Conservation (phyloP, 2,888 invertebrate genomes). For the Colostygia pectinataria region DNA sequence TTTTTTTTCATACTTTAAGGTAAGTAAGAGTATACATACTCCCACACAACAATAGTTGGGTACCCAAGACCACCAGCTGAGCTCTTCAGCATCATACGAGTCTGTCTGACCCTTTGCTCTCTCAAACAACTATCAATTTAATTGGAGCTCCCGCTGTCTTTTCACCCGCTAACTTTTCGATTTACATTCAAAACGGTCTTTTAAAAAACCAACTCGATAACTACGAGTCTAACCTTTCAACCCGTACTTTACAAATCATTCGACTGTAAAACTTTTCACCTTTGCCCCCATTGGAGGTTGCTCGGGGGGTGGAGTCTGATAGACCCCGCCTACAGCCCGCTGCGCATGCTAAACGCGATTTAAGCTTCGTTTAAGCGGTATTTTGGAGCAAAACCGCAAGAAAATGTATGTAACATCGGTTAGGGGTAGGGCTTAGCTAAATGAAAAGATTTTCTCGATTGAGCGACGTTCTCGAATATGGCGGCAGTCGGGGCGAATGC, state of each 20-base stretch:
- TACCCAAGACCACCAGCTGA: neutral
- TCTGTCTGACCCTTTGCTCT: constrained; percentile 17
- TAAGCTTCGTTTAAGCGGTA: constrained; percentile 82
- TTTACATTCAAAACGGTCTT: constrained; percentile 82
- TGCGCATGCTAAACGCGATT: constrained; percentile 80
- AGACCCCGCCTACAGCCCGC: constrained; percentile 56
- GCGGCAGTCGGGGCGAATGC: constrained; percentile 68
- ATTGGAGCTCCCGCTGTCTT: constrained; percentile 76
- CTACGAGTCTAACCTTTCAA: constrained; percentile 68
- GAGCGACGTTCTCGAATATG: constrained; percentile 71
- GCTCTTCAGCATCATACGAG: constrained; percentile 1
- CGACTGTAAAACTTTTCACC: constrained; percentile 62
- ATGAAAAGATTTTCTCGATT: constrained; percentile 77
- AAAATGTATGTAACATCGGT: constrained; percentile 78
- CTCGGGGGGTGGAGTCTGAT: constrained; percentile 49
- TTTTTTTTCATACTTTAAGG: too few relatives aligned
- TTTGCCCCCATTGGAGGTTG: constrained; percentile 53
- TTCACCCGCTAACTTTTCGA: constrained; percentile 81
- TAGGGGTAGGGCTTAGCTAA: constrained; percentile 79
- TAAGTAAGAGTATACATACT: too few relatives aligned
- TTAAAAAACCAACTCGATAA: constrained; percentile 79
- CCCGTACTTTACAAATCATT: constrained; percentile 68
- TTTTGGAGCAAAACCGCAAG: constrained; percentile 81
- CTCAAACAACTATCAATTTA: constrained; percentile 71
- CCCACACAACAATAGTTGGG: neutral